Base-by-base conservation (phyloP, 2,888 invertebrate species). In the Drosophila dives region DNA sequence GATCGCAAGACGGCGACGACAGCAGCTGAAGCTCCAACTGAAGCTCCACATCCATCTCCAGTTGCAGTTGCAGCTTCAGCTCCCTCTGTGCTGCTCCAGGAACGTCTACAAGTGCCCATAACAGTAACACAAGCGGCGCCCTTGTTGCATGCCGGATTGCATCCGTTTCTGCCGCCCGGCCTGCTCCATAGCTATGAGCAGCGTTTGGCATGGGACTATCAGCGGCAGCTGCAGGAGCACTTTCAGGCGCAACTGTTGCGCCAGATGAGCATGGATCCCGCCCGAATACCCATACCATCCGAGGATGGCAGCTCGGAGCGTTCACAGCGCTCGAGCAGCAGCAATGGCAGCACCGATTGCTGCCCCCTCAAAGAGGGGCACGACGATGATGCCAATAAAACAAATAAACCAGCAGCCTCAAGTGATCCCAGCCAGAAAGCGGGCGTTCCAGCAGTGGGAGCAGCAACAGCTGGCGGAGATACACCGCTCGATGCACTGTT, bases 401-500 rank as follows among this genome's bases (percentile, higher is more conserved):
- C 40, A 8, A 62, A 68, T 42, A 34, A 51, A 42, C 6, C 56
- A 6, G 10, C 56, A 36, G 4, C 56, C 7, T 10, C 59, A 34
- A 45, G 36, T 12, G 58, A 70, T 38, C 36, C 60, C 58, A 50
- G 56, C 42, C 55, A 63, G 53, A 45, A 49, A n/a, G 32, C 56
- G 36, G 64, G 42, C 36, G 29, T 40, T 49, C 38, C n/a, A 40
- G 15, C 56, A 23, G 50, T 61, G 2, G 90, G 93, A 56, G 71
- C 56, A 12, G 40, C 53, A 32, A 36, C 48, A 7, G 49, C 49
- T 29, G 64, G 50, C n/a, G 33, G 49, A 1, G 96, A 96, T 79
- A 98, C 98, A 17, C 99, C 98, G 0, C 94, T 99, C 75, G 99
- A 99, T 92, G 99, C 99, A 1, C 95, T 99, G 33, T 98, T 99